phyloP scores from a whole-genome alignment of 2,888 invertebrate genomes.

The Liopterus haemorrhoidalis region DNA sequence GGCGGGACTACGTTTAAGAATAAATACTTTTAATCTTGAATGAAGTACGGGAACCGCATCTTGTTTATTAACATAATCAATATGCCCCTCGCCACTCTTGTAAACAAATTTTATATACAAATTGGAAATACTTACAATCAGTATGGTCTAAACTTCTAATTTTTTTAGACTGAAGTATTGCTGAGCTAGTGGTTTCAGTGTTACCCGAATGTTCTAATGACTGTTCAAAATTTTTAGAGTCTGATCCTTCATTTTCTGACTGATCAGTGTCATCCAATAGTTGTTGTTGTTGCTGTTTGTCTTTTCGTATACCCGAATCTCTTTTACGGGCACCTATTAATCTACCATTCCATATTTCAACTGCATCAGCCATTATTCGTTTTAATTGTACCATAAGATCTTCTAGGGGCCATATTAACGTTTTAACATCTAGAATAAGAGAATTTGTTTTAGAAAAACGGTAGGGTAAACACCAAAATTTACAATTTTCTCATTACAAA shows the following conservation, averaged over 20 bases:
- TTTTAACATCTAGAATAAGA: slow-evolving; percentile 39
- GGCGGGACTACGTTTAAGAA: background rate
- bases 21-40: slow-evolving; percentile 34
- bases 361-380: slow-evolving; percentile 61
- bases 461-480: no score
- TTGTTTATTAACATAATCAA: no score
- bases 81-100: no score
- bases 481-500: no score
- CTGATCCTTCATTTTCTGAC: slow-evolving; percentile 35
- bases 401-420: slow-evolving; percentile 49
- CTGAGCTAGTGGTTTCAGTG: slow-evolving; percentile 24
- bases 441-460: no score
- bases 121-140: slow-evolving; percentile 46
- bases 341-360: slow-evolving; percentile 63
- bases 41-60: no score
- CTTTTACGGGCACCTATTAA: slow-evolving; percentile 44
- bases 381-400: slow-evolving; percentile 61
- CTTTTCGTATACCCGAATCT: slow-evolving; percentile 41
- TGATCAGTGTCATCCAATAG: slow-evolving; percentile 27
- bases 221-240: slow-evolving; percentile 15
- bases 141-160: slow-evolving; percentile 45
- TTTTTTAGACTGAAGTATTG: slow-evolving; percentile 42
- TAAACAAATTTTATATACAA: no score
- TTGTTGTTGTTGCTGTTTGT: slow-evolving; percentile 27
- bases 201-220: slow-evolving; percentile 34